A percentile compares a stretch with the other conserved stretches of the same genome.
These are phyloP conservation scores for Scaptomyza caliginosa DNA, from an alignment of 2,888 invertebrate genomes.

Conservation along the genomic window DNA sequence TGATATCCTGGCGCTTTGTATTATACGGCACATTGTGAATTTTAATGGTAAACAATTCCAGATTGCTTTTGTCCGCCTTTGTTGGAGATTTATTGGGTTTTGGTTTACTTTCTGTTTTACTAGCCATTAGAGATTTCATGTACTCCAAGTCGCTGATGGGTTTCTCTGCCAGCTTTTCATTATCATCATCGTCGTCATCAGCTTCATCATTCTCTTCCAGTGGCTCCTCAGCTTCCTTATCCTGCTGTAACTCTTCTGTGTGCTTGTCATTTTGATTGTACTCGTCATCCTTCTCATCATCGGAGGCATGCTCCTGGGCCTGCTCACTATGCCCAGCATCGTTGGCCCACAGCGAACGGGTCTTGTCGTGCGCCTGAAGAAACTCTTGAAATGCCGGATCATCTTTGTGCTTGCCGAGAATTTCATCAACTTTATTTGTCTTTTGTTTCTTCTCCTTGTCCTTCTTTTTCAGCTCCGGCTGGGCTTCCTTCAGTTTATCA, in stretches of 20 bases:
- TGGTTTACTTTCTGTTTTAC: slow-evolving; percentile 26
- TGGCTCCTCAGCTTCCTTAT: slow-evolving; percentile 44
- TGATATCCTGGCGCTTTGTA: slow-evolving; percentile 92
- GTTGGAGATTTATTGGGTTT: slow-evolving; percentile 27
- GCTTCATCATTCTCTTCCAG: slow-evolving; percentile 82
- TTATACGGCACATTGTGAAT: slow-evolving; percentile 91
- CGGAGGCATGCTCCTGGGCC: slow-evolving; percentile 67
- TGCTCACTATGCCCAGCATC: slow-evolving; percentile 83
- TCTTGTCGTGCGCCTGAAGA: slow-evolving; percentile 91
- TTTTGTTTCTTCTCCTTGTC: slow-evolving; percentile 74
- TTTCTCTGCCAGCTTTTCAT: slow-evolving; percentile 87
- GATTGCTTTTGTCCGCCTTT: slow-evolving; percentile 79
- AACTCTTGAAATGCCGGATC: slow-evolving; percentile 96
- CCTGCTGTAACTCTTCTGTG: slow-evolving; percentile 69
- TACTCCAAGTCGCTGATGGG: slow-evolving; percentile 92
- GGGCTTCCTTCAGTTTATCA: slow-evolving; percentile 77
- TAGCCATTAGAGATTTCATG: slow-evolving; percentile 88
- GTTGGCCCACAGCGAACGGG: slow-evolving; percentile 85
- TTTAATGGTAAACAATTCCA: slow-evolving; percentile 88
- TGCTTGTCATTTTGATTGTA: slow-evolving; percentile 81
- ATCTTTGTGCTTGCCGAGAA: slow-evolving; percentile 91
- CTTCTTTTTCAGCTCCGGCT: slow-evolving; percentile 80
- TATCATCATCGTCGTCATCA: slow-evolving; percentile 75
- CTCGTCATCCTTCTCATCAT: not conserved
- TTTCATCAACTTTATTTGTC: slow-evolving; percentile 86